Conservation (phyloP, 2,888 invertebrate species). For the Ectropis crepuscularia region DNA sequence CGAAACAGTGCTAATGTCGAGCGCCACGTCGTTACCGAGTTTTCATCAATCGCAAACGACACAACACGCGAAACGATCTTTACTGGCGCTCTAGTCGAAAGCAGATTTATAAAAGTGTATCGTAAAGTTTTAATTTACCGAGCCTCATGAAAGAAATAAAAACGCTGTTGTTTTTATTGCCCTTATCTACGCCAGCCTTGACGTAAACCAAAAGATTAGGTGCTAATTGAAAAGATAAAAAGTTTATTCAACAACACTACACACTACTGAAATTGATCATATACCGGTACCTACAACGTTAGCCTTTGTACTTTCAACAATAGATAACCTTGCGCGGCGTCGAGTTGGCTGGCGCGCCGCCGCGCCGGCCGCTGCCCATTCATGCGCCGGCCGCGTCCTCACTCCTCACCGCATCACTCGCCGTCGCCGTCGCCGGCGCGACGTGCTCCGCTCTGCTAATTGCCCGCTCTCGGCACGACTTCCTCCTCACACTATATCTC, state of each 20-base stretch:
- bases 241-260: background rate
- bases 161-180: background rate
- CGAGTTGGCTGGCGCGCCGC: slow-evolving; percentile 59
- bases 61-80: slow-evolving; percentile 44
- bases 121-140: slow-evolving; percentile 4
- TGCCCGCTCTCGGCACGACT: slow-evolving; percentile 64
- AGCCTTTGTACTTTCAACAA: slow-evolving; percentile 49
- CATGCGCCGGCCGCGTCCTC: slow-evolving; percentile 56
- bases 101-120: slow-evolving; percentile 10
- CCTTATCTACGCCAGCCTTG: background rate
- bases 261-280: slow-evolving; percentile 22
- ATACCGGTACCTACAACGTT: slow-evolving; percentile 6
- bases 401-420: slow-evolving; percentile 62
- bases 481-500: slow-evolving; percentile 58
- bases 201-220: slow-evolving; percentile 8
- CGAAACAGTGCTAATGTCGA: slow-evolving; percentile 38
- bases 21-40: slow-evolving; percentile 30
- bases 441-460: slow-evolving; percentile 66
- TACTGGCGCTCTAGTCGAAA: slow-evolving; percentile 13
- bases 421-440: slow-evolving; percentile 54
- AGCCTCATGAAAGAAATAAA: background rate
- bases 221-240: slow-evolving; percentile 5
- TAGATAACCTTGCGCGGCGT: slow-evolving; percentile 59
- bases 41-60: slow-evolving; percentile 41
- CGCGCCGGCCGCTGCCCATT: slow-evolving; percentile 54